Conservation (phyloP, 2,113 vertebrate genomes). For the Tiliqua scincoides region DNA sequence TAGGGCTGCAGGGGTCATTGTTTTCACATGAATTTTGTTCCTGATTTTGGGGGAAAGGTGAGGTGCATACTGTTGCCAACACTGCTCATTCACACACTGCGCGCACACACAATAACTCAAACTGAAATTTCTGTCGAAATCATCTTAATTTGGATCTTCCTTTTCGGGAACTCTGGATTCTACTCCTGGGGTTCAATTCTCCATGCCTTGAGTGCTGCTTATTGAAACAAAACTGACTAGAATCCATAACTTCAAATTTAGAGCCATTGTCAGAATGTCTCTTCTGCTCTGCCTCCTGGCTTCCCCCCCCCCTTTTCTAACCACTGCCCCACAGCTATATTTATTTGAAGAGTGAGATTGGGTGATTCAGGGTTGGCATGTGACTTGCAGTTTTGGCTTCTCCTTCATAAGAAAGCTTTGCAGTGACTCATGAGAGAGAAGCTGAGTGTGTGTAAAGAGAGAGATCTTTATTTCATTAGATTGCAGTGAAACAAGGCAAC, state of each 20-base stretch:
- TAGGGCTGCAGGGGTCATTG: neutral
- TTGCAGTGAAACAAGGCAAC: constrained; percentile 90
- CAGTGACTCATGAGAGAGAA: neutral
- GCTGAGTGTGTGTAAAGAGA: neutral
- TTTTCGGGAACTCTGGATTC: neutral
- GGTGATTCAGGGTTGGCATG: neutral
- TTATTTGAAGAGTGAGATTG: neutral
- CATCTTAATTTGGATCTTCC: neutral
- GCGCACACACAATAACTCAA: no score
- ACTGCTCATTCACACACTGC: no score
- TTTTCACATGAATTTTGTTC: neutral
- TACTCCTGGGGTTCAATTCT: neutral
- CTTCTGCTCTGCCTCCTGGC: neutral
- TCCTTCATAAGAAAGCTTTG: neutral
- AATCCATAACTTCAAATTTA: neutral
- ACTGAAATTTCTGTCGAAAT: no score
- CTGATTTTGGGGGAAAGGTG: no score
- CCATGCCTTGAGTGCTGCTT: neutral
- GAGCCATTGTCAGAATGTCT: neutral
- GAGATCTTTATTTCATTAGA: constrained; percentile 72
- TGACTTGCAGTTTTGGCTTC: neutral
- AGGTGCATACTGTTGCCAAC: neutral
- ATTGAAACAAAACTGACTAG: neutral
- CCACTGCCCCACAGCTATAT: neutral
- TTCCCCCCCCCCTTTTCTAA: no score